Conservation (phyloP, 2,113 vertebrate species). For the Platysternon megacephalum region DNA sequence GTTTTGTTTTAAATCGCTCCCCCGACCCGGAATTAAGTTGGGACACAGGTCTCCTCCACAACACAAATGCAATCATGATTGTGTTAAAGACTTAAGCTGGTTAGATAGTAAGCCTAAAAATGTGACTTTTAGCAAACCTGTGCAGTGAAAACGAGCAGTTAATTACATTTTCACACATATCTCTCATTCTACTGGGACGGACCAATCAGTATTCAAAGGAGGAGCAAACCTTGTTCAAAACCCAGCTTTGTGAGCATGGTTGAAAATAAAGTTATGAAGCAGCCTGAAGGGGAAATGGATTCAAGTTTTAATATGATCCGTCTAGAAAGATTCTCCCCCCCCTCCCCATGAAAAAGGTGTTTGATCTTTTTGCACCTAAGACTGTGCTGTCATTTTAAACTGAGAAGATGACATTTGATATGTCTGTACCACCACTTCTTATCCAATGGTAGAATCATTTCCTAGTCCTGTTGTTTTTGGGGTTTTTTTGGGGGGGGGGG, state of each 20-base stretch:
- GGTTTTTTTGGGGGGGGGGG: too few relatives aligned
- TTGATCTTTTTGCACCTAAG: neutral
- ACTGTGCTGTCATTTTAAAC: neutral
- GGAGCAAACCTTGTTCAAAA: neutral
- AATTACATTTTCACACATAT: neutral
- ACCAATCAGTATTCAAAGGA: neutral
- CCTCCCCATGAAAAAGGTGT: neutral
- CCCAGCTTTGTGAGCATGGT: neutral
- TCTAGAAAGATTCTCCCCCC: neutral
- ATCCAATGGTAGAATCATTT: neutral
- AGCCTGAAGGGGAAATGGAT: neutral
- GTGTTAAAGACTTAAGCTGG: neutral
- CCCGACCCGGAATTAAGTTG: neutral
- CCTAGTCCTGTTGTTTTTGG: neutral
- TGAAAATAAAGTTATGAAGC: neutral
- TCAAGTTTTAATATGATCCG: neutral
- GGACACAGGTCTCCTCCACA: neutral
- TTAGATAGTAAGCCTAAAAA: neutral
- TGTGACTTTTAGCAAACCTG: neutral
- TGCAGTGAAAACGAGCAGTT: neutral
- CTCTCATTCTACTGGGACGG: neutral
- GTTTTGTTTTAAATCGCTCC: neutral
- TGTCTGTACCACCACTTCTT: neutral
- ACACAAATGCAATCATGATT: conserved; percentile 15
- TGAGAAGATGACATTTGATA: neutral